A percentile compares a stretch with the other conserved stretches of the same genome.
Conservation (phyloP, 2,797 vertebrate genomes). For the Malurus splendens region DNA sequence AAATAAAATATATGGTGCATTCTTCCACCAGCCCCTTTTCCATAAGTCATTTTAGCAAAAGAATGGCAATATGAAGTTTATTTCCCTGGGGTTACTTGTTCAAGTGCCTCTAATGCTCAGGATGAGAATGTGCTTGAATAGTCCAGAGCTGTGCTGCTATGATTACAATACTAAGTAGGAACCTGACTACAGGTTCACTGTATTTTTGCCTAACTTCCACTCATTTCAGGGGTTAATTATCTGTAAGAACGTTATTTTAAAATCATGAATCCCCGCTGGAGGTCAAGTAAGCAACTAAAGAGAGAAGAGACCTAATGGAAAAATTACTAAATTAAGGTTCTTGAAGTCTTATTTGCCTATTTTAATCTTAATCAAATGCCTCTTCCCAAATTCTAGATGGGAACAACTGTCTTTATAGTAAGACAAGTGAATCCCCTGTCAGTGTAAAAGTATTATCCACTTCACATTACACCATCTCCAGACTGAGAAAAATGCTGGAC, state of each 20-base stretch:
- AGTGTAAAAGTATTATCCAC: background rate
- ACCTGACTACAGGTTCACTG: background rate
- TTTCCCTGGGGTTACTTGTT: background rate
- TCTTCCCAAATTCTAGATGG: background rate
- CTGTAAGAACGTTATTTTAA: background rate
- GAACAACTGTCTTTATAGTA: background rate
- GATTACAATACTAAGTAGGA: background rate
- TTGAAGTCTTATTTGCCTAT: background rate
- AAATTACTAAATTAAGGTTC: constrained; percentile 23
- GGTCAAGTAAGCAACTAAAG: background rate
- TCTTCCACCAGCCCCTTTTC: background rate
- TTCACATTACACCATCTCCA: background rate
- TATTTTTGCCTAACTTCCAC: background rate
- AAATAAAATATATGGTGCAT: background rate
- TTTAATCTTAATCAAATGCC: background rate
- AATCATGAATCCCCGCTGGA: background rate
- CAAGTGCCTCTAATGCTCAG: background rate
- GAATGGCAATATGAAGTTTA: background rate
- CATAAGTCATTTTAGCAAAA: background rate
- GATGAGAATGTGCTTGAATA: background rate
- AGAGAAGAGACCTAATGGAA: background rate
- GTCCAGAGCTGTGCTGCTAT: background rate
- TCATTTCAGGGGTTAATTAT: background rate
- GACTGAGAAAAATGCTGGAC: background rate
- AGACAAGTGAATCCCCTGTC: background rate